These are phyloP conservation scores for Pogonocherus hispidulus DNA, from an alignment of 2,888 invertebrate species.

Conservation along the genomic window DNA sequence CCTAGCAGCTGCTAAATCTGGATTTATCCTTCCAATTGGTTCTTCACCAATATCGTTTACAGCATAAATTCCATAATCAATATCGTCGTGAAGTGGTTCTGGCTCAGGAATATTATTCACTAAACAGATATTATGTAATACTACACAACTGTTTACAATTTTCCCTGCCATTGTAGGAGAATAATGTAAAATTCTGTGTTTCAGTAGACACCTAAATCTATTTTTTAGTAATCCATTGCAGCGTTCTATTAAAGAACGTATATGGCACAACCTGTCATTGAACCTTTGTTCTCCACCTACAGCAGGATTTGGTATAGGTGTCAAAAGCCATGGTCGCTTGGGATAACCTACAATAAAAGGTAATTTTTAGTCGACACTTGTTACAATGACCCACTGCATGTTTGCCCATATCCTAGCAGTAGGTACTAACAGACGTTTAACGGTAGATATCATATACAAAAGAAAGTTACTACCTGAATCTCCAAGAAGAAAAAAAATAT, in stretches of 20 bases:
- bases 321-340: not conserved
- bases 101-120: slow-evolving; percentile 11
- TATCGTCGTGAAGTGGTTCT: not conserved
- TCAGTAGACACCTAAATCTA: slow-evolving; percentile 40
- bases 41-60: not conserved
- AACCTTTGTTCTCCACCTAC: not conserved
- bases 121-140: slow-evolving; percentile 36
- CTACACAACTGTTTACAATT: slow-evolving; percentile 40
- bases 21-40: not conserved
- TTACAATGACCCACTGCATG: too few species aligned
- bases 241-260: slow-evolving; percentile 34
- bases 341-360: not conserved
- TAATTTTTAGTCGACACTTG: not conserved
- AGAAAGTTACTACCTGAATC: not conserved
- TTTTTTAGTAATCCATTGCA: slow-evolving; percentile 42
- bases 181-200: slow-evolving; percentile 30
- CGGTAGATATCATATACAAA: not conserved
- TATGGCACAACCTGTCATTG: not conserved
- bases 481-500: slow-evolving; percentile 1
- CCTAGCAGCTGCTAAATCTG: not conserved
- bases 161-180: slow-evolving; percentile 9
- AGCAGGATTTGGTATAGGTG: not conserved
- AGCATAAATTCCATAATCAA: slow-evolving; percentile 24
- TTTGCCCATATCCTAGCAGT: too few species aligned
- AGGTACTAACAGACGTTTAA: too few species aligned